Percentiles rank a stretch among this genome's conserved stretches.
Evolutionary conservation across 2,113 vertebrate species (phyloP).

Genomic region (Turdus rufiventris): DNA sequence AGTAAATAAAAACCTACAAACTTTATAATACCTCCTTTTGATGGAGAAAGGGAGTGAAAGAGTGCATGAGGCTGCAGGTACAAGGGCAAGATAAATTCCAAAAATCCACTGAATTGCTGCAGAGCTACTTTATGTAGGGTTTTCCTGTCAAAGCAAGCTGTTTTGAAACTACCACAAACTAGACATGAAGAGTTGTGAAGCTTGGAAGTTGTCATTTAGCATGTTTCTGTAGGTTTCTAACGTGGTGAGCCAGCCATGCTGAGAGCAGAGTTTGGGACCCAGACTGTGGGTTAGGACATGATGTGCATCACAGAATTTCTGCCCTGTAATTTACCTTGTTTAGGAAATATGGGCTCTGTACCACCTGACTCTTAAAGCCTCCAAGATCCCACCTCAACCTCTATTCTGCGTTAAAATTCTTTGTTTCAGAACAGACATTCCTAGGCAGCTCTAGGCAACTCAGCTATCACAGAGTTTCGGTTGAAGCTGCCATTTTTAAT

Average conservation of each 20-base stretch:
- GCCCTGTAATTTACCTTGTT: background rate
- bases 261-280: background rate
- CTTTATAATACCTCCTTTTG: background rate
- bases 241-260: background rate
- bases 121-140: background rate
- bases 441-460: background rate
- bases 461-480: background rate
- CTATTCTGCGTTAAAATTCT: background rate
- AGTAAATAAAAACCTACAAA: background rate
- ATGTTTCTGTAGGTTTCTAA: background rate
- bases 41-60: background rate
- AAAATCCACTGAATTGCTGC: background rate
- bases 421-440: background rate
- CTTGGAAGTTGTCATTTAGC: accelerated
- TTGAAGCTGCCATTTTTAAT: background rate
- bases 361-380: background rate
- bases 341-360: background rate
- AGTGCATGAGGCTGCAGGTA: background rate
- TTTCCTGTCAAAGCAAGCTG: background rate
- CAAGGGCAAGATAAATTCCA: background rate
- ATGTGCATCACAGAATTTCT: background rate
- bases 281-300: background rate
- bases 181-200: background rate
- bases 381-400: background rate
- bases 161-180: background rate